phyloP scores from a whole-genome alignment of 1,140 invertebrate species.

The Glomeris maerens region DNA sequence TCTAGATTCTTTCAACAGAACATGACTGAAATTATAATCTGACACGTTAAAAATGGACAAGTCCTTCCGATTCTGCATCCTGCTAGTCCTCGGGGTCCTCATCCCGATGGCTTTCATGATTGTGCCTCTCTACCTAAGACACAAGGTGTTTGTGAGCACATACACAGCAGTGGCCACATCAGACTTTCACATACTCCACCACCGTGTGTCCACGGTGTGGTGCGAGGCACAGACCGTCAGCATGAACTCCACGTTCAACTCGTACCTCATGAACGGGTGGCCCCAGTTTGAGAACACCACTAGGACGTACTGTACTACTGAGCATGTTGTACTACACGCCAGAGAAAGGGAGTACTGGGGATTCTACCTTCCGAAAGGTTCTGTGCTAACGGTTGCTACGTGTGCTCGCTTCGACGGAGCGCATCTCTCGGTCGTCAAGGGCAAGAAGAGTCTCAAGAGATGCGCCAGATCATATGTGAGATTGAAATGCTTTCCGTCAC shows the following conservation, averaged over 20 bases:
- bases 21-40: no score
- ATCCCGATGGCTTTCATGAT: slow-evolving; percentile 1
- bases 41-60: slow-evolving; percentile 2
- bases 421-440: slow-evolving; percentile 3
- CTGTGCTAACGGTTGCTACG: not conserved
- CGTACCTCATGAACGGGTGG: slow-evolving; percentile 1
- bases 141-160: not conserved
- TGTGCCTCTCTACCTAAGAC: slow-evolving; percentile 10
- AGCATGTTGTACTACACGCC: not conserved
- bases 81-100: not conserved
- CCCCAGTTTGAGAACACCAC: slow-evolving; percentile 8
- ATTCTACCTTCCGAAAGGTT: slow-evolving; percentile 9
- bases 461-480: not conserved
- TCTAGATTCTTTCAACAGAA: no score
- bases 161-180: not conserved
- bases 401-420: slow-evolving; percentile 6
- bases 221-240: not conserved
- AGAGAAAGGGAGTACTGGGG: slow-evolving; percentile 11
- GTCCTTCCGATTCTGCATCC: slow-evolving; percentile 5
- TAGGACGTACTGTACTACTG: slow-evolving; percentile 6
- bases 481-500: no score
- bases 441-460: slow-evolving; percentile 2
- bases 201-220: slow-evolving; percentile 7
- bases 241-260: slow-evolving; percentile 12
- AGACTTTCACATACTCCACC: slow-evolving; percentile 3